Percentiles rank a stretch among this genome's conserved stretches.
These are phyloP conservation scores for Cosmorhoe ocellata DNA, from an alignment of 2,888 invertebrate genomes.

Conservation along the genomic window DNA sequence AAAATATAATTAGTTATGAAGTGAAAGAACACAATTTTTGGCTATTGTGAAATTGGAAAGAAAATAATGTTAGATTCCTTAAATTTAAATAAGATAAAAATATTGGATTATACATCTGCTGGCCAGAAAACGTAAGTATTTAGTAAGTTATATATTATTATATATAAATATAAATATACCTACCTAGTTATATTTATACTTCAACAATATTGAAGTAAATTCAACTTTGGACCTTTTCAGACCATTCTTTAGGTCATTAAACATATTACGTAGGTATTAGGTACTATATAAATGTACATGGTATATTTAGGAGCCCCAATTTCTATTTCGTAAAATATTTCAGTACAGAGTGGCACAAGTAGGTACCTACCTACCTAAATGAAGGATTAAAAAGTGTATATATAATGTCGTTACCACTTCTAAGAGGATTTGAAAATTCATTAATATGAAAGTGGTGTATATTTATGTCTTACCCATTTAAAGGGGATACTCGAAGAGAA, in stretches of 20 bases:
- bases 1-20: conserved; percentile 5
- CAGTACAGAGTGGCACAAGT: too few species aligned
- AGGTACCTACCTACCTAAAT: too few species aligned
- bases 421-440: too few species aligned
- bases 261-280: conserved; percentile 5
- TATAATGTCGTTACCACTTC: too few species aligned
- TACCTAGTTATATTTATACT: too few species aligned
- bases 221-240: conserved; percentile 59
- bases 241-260: conserved; percentile 41
- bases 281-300: conserved; percentile 40
- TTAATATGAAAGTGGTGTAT: too few species aligned
- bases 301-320: conserved; percentile 48
- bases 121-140: conserved; percentile 58
- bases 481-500: too few species aligned
- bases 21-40: too few species aligned
- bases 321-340: conserved; percentile 31
- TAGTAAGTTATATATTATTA: too few species aligned
- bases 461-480: too few species aligned
- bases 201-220: conserved; percentile 24
- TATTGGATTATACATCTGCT: conserved; percentile 53
- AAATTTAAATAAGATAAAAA: neutral
- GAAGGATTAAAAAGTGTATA: too few species aligned
- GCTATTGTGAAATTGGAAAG: neutral
- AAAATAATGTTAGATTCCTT: neutral
- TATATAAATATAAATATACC: too few species aligned